Percentiles rank a stretch among this genome's conserved stretches.
phyloP scores from a whole-genome alignment of 1,140 invertebrate species.

The Holotrichia oblita region DNA sequence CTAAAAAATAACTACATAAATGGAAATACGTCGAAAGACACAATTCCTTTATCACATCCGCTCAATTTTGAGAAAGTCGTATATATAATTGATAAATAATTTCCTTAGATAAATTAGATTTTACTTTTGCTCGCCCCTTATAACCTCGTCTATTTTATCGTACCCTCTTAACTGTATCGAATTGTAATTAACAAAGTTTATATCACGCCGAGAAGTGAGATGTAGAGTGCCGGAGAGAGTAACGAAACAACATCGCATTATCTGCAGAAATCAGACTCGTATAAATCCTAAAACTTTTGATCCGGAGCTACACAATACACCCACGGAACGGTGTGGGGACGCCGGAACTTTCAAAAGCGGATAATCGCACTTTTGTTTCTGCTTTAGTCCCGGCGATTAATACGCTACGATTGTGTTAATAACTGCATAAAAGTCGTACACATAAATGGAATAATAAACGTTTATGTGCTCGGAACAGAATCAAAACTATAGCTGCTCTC shows the following conservation, averaged over 20 bases:
- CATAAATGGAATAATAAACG: constrained; percentile 32
- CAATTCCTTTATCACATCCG: neutral
- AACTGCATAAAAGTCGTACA: constrained; percentile 29
- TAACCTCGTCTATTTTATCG: constrained; percentile 15
- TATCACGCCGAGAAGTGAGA: neutral
- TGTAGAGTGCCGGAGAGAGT: neutral
- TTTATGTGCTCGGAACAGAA: constrained; percentile 18
- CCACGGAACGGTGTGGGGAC: neutral
- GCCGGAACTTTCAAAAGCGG: neutral
- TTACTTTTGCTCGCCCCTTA: neutral
- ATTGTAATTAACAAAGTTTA: constrained; percentile 37
- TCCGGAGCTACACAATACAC: neutral
- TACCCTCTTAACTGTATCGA: constrained; percentile 30
- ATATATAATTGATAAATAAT: constrained; percentile 24
- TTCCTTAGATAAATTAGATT: neutral
- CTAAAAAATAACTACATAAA: too few relatives aligned
- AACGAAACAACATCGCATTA: constrained; percentile 29
- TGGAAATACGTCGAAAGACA: too few relatives aligned
- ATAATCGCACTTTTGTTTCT: constrained; percentile 36
- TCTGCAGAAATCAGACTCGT: constrained; percentile 32
- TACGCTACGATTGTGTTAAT: constrained; percentile 35
- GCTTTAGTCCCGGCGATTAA: constrained; percentile 25
- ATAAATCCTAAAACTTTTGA: constrained; percentile 36
- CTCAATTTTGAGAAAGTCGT: neutral
- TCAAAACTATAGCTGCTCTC: neutral